These are phyloP conservation scores for Ennomos quercinarius DNA, from an alignment of 2,888 invertebrate genomes.

Conservation along the genomic window DNA sequence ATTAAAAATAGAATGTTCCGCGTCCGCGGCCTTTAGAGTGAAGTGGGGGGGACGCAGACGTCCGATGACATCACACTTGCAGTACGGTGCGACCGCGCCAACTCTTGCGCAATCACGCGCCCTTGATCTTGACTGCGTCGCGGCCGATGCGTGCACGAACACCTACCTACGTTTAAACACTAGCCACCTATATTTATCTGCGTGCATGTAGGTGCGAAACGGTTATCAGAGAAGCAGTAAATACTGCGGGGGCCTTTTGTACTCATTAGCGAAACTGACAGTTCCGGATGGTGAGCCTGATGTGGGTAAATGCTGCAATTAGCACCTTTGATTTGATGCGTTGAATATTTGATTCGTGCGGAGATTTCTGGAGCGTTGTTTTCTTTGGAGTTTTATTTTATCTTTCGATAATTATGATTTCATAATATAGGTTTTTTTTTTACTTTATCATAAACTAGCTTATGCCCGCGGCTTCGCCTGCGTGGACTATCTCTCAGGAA, in stretches of 20 bases:
- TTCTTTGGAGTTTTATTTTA: constrained; percentile 8
- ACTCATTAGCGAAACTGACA: constrained; percentile 64
- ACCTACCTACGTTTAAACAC: constrained; percentile 62
- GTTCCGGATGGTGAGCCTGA: constrained; percentile 61
- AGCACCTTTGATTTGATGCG: constrained; percentile 47
- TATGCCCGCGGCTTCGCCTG: no score
- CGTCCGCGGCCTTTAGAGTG: constrained; percentile 72
- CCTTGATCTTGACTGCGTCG: constrained; percentile 86
- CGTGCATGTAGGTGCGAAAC: constrained; percentile 75
- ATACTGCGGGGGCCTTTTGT: constrained; percentile 63
- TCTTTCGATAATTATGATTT: not conserved
- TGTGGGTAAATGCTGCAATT: constrained; percentile 54
- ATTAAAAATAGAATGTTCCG: constrained; percentile 77
- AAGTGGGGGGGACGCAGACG: constrained; percentile 62
- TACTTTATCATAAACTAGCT: no score
- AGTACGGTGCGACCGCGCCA: constrained; percentile 81
- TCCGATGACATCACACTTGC: constrained; percentile 83
- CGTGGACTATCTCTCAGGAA: no score
- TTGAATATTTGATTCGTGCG: constrained; percentile 38
- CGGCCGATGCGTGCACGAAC: constrained; percentile 77
- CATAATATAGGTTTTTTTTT: no score
- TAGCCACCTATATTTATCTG: constrained; percentile 76
- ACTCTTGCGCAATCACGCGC: constrained; percentile 83
- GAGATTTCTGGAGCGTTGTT: constrained; percentile 24
- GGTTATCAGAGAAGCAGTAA: constrained; percentile 63